Conservation (phyloP, 2,888 invertebrate species). For the Eristalinus sepulchralis region DNA sequence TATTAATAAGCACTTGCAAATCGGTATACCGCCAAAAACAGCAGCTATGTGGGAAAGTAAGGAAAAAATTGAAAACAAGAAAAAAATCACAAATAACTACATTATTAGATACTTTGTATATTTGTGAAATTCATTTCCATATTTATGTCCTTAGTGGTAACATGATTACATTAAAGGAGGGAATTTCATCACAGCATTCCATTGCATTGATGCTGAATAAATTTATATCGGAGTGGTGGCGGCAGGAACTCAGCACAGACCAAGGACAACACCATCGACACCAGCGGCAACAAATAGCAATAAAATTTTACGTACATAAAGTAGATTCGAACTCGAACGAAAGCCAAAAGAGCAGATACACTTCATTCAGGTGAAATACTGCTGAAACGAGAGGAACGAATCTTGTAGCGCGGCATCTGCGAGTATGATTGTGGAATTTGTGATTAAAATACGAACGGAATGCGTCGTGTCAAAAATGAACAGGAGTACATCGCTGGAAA, state of each 20-base stretch:
- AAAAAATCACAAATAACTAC: slow-evolving; percentile 36
- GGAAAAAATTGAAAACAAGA: slow-evolving; percentile 26
- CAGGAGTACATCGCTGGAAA: slow-evolving; percentile 28
- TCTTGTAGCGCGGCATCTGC: slow-evolving; percentile 23
- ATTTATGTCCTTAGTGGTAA: slow-evolving; percentile 64
- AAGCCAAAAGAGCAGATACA: slow-evolving; percentile 6
- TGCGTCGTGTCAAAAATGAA: slow-evolving; percentile 43
- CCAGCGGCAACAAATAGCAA: slow-evolving; percentile 15
- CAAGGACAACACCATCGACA: slow-evolving; percentile 21
- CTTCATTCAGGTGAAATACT: slow-evolving; percentile 58
- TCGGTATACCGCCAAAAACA: background rate
- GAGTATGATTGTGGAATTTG: slow-evolving; percentile 53
- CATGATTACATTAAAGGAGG: slow-evolving; percentile 54
- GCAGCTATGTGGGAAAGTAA: background rate
- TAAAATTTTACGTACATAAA: background rate
- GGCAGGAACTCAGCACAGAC: slow-evolving; percentile 10
- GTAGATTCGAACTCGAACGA: background rate
- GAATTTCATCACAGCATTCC: slow-evolving; percentile 66
- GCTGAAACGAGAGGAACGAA: slow-evolving; percentile 42
- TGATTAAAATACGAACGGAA: slow-evolving; percentile 53
- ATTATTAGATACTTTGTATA: slow-evolving; percentile 69
- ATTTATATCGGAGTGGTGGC: slow-evolving; percentile 34
- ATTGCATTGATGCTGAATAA: slow-evolving; percentile 63
- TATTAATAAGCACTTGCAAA: slow-evolving; percentile 31
- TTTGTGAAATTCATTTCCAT: slow-evolving; percentile 66